Evolutionary conservation across 2,113 vertebrate genomes (phyloP), one percentile per base, ranked within the genome.

Genomic region (Seriola aureovittata): DNA sequence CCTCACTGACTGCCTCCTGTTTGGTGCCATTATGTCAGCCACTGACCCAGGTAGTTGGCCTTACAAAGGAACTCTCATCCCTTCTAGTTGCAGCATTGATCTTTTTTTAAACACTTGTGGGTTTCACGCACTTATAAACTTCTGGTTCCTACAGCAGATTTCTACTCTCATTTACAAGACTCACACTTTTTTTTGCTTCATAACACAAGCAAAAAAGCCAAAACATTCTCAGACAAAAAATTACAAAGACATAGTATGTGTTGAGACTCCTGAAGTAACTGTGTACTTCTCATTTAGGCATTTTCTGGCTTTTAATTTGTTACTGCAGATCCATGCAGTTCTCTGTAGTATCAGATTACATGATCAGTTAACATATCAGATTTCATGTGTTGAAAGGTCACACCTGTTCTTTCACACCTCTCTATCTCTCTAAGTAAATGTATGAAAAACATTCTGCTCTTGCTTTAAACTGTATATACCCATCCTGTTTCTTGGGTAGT

Each of bases 1-100:
- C 85, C 96, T 97, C 88, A 96, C 94, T 10, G 96, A 98, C 89
- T 97, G 96, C 75, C 95, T 97, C 60, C 93, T 96, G 89, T 98
- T 97, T 82, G 96, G 96, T 62, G 96, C 96, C 0, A 90, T 98
- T 90, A 96, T 97, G 90, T 97, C 96, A 71, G 95, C 96, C 81
- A 97, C 96, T 85, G 96, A 97, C 88, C 96, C 97, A 96, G 96
- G 97, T 97, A 97, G 90, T 65, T 42, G 29, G 70, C 42, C 36
- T 76, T 6, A 46, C 19, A 5, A 60, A 75, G 36, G 13, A 70
- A 32, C 5, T 42, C 11, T 71, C 12, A 55, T 64, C 44, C 34
- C n/a, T 69, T 75, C 10, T 14, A 38, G 1, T 50, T 29, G 32
- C n/a, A 77, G 40, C 34, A 42, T 36, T 46, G 2, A 52, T 55